Evolutionary conservation across 2,113 vertebrate genomes (phyloP), one percentile per base, ranked within the genome.

Genomic region (Thamnophis sirtalis): DNA sequence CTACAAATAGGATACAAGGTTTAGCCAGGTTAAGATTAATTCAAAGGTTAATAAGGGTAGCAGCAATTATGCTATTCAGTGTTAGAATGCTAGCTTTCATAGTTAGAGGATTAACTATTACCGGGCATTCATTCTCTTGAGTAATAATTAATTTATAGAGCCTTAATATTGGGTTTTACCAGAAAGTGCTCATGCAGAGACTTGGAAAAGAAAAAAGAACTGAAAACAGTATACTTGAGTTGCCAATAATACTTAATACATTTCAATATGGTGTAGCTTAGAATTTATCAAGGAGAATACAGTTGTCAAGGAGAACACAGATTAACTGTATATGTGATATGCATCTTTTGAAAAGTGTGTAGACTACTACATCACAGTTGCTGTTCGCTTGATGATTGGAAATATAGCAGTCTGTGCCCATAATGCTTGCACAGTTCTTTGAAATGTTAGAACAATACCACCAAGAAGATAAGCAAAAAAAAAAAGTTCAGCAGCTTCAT

Each of bases 301-400:
- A 92, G 90, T 92, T 90, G 95, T 33, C 95, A 58, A 43, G 43
- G 43, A 43, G 43, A 43, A 43, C 43, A 43, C 43, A 43, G 43
- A 58, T 22, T 60, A 60, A 60, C 56, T 8, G 24, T 60, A 60
- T 60, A 60, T 26, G 9, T 26, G 58, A 9, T 60, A 60, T 60
- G 24, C 92, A 90, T 97, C 87, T 93, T 96, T 95, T 96, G 96
- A 95, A 93, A 92, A 4, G 8, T 87, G 55, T 60, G 49, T 91
- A 94, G 96, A 97, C 94, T 94, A 53, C 26, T 86, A 92, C 90
- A 93, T 92, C 96, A 94, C 92, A 95, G 94, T 95, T 96, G 95
- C 96, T 95, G 93, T 93, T 95, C 96, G 89, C 95, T 97, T 95
- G 97, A 94, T 92, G 94, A 92, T 94, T 96, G 93, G 96, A 95